These are phyloP conservation scores for Ochlodes sylvanus DNA, from an alignment of 2,888 invertebrate genomes.

Conservation along the genomic window DNA sequence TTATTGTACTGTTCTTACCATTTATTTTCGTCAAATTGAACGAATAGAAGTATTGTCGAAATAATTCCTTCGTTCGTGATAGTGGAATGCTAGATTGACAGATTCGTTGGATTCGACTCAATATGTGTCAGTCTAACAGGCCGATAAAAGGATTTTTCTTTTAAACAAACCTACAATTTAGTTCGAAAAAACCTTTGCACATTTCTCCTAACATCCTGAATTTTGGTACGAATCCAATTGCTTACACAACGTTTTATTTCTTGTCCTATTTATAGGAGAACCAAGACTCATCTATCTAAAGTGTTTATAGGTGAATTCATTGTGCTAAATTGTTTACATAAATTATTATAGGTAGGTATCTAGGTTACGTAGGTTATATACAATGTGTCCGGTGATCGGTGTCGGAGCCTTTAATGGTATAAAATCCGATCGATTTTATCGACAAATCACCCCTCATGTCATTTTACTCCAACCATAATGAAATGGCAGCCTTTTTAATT, in stretches of 20 bases:
- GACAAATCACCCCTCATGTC: too few species aligned
- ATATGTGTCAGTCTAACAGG: conserved; percentile 29
- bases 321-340: too few species aligned
- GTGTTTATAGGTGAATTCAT: too few species aligned
- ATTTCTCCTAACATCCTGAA: neutral
- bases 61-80: conserved; percentile 18
- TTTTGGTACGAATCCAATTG: neutral
- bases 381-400: too few species aligned
- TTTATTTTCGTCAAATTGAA: neutral
- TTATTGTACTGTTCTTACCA: too few species aligned
- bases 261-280: neutral
- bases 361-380: too few species aligned
- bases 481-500: too few species aligned
- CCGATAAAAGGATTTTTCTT: conserved; percentile 32
- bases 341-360: too few species aligned
- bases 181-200: conserved; percentile 3
- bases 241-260: neutral
- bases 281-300: too few species aligned
- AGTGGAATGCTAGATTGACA: conserved; percentile 17
- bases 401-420: too few species aligned
- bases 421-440: too few species aligned
- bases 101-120: conserved; percentile 27
- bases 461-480: too few species aligned
- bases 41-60: conserved; percentile 8
- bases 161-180: conserved; percentile 20